A percentile compares a stretch with the other conserved stretches of the same genome.
Evolutionary conservation across 2,888 invertebrate genomes (phyloP).

Genomic region (Isotomurus palustris): DNA sequence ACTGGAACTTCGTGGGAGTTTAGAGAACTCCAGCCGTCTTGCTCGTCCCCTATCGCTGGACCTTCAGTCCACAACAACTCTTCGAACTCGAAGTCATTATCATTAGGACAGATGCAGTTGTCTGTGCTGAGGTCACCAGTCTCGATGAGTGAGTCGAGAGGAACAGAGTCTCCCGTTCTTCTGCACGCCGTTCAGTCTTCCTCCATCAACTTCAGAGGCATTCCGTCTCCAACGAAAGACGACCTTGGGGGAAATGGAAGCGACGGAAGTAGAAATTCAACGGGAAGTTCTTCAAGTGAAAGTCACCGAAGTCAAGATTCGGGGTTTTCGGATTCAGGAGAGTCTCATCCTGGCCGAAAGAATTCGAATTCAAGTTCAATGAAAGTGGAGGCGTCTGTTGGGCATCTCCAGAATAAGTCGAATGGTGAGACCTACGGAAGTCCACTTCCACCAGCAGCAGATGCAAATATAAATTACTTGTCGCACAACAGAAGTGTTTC

Average conservation of each 20-base stretch:
- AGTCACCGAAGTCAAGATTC: constrained; percentile 74
- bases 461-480: not conserved
- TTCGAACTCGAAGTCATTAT: not conserved
- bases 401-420: too few species aligned
- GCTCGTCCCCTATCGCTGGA: constrained; percentile 10
- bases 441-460: constrained; percentile 6
- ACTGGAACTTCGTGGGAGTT: constrained; percentile 45
- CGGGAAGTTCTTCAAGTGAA: constrained; percentile 46
- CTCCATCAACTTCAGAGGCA: not conserved
- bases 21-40: constrained; percentile 11
- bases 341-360: constrained; percentile 14
- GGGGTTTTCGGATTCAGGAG: constrained; percentile 72
- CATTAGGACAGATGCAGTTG: constrained; percentile 18
- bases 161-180: not conserved
- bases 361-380: not conserved
- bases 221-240: constrained; percentile 12
- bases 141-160: not conserved
- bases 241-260: constrained; percentile 26
- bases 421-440: too few species aligned
- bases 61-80: constrained; percentile 15
- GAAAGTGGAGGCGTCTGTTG: too few species aligned
- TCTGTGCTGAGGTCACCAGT: constrained; percentile 6
- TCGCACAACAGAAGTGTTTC: not conserved
- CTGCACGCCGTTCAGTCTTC: not conserved
- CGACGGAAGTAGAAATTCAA: constrained; percentile 44